A percentile compares a stretch with the other conserved stretches of the same genome.
Conservation (phyloP, 2,888 invertebrate genomes). For the Melanotus villosus region DNA sequence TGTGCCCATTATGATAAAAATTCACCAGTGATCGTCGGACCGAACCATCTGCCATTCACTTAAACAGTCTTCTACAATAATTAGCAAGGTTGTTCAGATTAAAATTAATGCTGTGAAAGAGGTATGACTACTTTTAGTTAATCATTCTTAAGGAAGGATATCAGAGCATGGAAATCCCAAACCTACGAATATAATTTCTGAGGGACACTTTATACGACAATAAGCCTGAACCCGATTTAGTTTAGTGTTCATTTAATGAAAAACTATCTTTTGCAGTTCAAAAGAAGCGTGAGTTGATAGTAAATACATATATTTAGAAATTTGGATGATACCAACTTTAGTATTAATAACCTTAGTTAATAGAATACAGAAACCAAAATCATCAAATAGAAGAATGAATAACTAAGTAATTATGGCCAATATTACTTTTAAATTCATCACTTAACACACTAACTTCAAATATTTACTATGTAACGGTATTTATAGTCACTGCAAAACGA, state of each 20-base stretch:
- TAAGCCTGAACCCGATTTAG: background rate
- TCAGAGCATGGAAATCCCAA: slow-evolving; percentile 5
- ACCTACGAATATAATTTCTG: background rate
- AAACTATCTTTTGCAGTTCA: too few relatives aligned
- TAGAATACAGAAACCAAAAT: too few relatives aligned
- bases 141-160: background rate
- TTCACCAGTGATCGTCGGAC: background rate
- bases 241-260: background rate
- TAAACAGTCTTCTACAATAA: slow-evolving; percentile 5
- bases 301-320: too few relatives aligned
- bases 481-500: too few relatives aligned
- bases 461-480: too few relatives aligned
- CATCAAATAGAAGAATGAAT: too few relatives aligned
- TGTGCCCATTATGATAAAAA: slow-evolving; percentile 13
- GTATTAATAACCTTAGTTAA: too few relatives aligned
- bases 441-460: too few relatives aligned
- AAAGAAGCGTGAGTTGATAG: too few relatives aligned
- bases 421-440: too few relatives aligned
- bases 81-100: slow-evolving; percentile 6
- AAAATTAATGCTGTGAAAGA: slow-evolving; percentile 17
- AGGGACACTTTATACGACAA: background rate
- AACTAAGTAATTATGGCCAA: too few relatives aligned
- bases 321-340: too few relatives aligned
- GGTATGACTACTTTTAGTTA: slow-evolving; percentile 3
- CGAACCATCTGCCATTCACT: slow-evolving; percentile 17